These are phyloP conservation scores for Gymnocypris eckloni DNA, from an alignment of 2,797 vertebrate genomes.

Conservation along the genomic window DNA sequence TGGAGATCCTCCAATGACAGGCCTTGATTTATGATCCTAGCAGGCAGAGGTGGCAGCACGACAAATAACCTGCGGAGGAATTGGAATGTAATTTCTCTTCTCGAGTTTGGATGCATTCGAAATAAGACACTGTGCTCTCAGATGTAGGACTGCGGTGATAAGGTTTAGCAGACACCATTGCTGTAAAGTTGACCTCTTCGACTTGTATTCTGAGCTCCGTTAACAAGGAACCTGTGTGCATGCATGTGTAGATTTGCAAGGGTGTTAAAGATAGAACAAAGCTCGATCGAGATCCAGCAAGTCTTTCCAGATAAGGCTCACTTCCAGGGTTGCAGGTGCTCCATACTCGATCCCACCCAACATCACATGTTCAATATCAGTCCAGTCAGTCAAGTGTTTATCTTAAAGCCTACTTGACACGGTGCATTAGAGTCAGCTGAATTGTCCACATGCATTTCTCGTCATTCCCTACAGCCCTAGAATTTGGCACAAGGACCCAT, in stretches of 20 bases:
- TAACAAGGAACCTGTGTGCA: conserved; percentile 9
- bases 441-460: conserved; percentile 7
- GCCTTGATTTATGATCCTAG: conserved; percentile 60
- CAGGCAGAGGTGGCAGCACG: conserved; percentile 59
- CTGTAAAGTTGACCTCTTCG: conserved; percentile 27
- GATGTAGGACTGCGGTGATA: not conserved
- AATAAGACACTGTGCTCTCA: conserved; percentile 19
- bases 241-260: conserved; percentile 13
- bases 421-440: conserved; percentile 47
- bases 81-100: conserved; percentile 48
- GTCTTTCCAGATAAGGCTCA: conserved; percentile 22
- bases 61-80: conserved; percentile 58
- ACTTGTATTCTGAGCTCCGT: conserved; percentile 6
- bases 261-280: conserved; percentile 2
- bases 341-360: conserved; percentile 13
- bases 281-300: conserved; percentile 38
- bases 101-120: conserved; percentile 20
- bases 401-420: conserved; percentile 49
- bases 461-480: conserved; percentile 8
- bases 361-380: conserved; percentile 52
- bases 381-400: conserved; percentile 41
- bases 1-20: conserved; percentile 52
- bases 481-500: conserved; percentile 30
- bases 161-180: conserved; percentile 10
- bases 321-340: conserved; percentile 44